Evolutionary conservation across 2,797 vertebrate species (phyloP), one percentile per base, ranked within the genome.

Genomic region (Garrulus glandarius): DNA sequence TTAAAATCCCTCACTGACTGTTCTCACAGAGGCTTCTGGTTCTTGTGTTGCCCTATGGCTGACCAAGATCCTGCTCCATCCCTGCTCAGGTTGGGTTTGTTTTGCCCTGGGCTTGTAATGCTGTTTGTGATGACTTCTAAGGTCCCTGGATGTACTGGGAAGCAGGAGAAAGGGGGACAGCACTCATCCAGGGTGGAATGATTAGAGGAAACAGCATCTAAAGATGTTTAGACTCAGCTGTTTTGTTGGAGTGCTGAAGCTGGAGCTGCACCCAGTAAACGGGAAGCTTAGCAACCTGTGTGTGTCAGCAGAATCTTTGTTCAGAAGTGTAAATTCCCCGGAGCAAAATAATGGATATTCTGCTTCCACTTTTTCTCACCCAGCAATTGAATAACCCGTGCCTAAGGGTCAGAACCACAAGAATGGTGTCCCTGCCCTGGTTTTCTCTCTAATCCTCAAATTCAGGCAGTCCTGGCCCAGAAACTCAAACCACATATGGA

Each of bases 291-390:
- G 52, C 59, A 93, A 76, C 72, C 83, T 87, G 47, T 70, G 68
- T 39, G 46, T 83, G 82, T 92, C 92, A 89, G 94, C 89, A 69
- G 65, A 84, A 79, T 81, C 79, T 71, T 75, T 69, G 57, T 65
- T 78, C 47, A 41, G 57, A 64, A 91, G 76, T 75, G 37, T 93
- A 44, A 88, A 90, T 92, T 95, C 87, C 36, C 63, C 37, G 29
- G 41, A 77, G 85, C 41, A 87, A 79, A 89, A 64, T 77, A 74
- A 85, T 15, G 75, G 61, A 65, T 9, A 13, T 79, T 82, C 47
- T 59, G 29, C 55, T 91, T 71, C 50, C 46, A 8, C 36, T 50
- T 52, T 59, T 87, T 75, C 68, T 80, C n/a, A 3, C 59, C n/a
- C 61, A 37, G 71, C 89, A 71, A 39, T 10, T 47, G 75, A 92